A percentile compares a stretch with the other conserved stretches of the same genome.
These are phyloP conservation scores for Drosophila melanica DNA, from an alignment of 1,140 invertebrate genomes.

Conservation along the genomic window DNA sequence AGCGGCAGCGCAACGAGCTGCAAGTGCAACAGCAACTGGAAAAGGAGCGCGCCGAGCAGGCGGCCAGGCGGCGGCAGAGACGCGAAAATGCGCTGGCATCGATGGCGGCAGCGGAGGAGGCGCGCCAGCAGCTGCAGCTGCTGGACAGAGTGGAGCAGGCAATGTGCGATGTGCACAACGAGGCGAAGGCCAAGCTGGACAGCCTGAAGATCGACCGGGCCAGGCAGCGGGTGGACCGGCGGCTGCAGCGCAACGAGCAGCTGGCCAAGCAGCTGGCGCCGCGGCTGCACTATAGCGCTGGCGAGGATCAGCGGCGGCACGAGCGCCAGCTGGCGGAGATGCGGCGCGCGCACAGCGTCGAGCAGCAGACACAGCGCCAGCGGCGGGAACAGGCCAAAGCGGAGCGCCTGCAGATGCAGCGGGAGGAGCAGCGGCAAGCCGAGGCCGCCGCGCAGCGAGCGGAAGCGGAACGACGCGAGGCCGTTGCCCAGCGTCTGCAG, in stretches of 20 bases:
- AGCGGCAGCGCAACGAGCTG: conserved; percentile 45
- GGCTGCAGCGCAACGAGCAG: conserved; percentile 51
- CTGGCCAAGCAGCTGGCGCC: conserved; percentile 56
- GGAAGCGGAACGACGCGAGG: conserved; percentile 35
- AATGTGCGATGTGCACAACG: conserved; percentile 68
- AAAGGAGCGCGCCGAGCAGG: conserved; percentile 45
- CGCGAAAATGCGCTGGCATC: conserved; percentile 71
- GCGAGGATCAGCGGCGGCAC: conserved; percentile 55
- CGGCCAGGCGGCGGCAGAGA: conserved; percentile 41
- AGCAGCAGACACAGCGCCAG: conserved; percentile 54
- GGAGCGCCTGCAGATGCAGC: conserved; percentile 53
- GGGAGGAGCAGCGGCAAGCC: conserved; percentile 52
- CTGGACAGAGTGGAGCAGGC: conserved; percentile 66
- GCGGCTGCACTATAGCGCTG: conserved; percentile 65
- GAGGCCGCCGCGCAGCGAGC: conserved; percentile 28
- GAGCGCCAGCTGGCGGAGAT: conserved; percentile 56
- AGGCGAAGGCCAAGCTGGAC: conserved; percentile 62
- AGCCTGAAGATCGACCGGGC: conserved; percentile 44
- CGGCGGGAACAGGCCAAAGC: conserved; percentile 39
- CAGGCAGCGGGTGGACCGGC: conserved; percentile 47
- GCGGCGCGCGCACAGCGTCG: conserved; percentile 67
- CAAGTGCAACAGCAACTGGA: conserved; percentile 51
- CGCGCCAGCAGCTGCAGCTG: conserved; percentile 55
- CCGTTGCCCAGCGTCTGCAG: conserved; percentile 36
- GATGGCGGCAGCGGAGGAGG: conserved; percentile 65